Conservation (phyloP, 2,113 vertebrate genomes). For the Odontophorus gujanensis region DNA sequence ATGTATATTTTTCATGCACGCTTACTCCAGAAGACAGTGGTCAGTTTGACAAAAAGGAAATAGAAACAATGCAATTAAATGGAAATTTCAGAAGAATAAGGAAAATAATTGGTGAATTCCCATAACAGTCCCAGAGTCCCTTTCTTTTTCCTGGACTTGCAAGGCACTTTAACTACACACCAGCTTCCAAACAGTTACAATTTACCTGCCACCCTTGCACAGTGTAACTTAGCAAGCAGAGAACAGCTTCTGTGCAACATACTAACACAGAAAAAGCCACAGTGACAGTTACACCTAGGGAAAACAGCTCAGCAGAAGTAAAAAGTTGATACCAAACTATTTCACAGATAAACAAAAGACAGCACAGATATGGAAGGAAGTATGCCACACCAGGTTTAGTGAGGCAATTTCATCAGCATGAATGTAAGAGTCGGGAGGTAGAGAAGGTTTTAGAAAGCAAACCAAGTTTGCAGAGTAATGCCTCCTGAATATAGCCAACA, state of each 20-base stretch:
- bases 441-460: background rate
- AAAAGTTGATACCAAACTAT: background rate
- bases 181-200: background rate
- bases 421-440: background rate
- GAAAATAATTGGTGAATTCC: too few relatives aligned
- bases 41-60: background rate
- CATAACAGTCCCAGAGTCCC: too few relatives aligned
- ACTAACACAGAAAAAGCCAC: background rate
- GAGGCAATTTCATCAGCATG: background rate
- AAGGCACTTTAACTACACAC: background rate
- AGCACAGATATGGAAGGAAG: background rate
- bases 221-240: background rate
- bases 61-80: background rate
- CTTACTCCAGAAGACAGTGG: background rate
- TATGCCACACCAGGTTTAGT: background rate
- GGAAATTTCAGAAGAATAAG: background rate
- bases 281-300: background rate
- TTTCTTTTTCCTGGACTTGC: background rate
- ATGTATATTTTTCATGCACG: background rate
- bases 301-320: background rate
- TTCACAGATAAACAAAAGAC: background rate
- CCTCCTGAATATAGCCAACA: background rate
- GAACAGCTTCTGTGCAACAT: background rate
- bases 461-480: background rate
- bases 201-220: background rate